A percentile compares a stretch with the other conserved stretches of the same genome.
Conservation (phyloP, 37 sponge, comb jelly and placozoan species). For the Trichoplax adhaerens region DNA sequence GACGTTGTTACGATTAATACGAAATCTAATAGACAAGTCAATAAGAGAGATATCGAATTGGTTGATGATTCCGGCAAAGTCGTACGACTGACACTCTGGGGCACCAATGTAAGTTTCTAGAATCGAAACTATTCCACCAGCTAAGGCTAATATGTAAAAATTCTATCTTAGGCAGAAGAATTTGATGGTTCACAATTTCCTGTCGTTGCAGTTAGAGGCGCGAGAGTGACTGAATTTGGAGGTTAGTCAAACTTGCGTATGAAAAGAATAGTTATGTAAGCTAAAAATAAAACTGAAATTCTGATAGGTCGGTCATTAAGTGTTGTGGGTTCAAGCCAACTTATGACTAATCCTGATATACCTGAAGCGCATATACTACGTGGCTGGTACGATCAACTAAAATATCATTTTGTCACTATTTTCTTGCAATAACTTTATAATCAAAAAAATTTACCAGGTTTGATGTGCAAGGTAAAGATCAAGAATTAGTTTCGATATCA, state of each 20-base stretch:
- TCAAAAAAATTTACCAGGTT: too few species aligned
- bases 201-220: slow-evolving; percentile 63
- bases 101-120: slow-evolving; percentile 22
- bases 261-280: slow-evolving; percentile 1
- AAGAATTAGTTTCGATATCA: slow-evolving; percentile 35
- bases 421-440: not conserved
- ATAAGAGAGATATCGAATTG: slow-evolving; percentile 59
- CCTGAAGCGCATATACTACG: slow-evolving; percentile 52
- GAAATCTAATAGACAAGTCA: slow-evolving; percentile 26
- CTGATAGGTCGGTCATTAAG: not conserved
- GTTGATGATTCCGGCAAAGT: slow-evolving; percentile 49
- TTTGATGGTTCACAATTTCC: slow-evolving; percentile 43
- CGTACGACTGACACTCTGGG: slow-evolving; percentile 63
- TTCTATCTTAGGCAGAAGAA: slow-evolving; percentile 32
- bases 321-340: not conserved
- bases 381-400: slow-evolving; percentile 34
- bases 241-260: slow-evolving; percentile 3
- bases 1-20: slow-evolving; percentile 41
- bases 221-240: slow-evolving; percentile 74
- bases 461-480: slow-evolving; percentile 29
- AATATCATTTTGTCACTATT: too few species aligned
- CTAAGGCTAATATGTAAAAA: not conserved
- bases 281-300: not conserved
- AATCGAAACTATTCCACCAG: not conserved
- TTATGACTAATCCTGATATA: slow-evolving; percentile 48